phyloP scores from a whole-genome alignment of 2,113 vertebrate species.

The mouse (Mus musculus) region GRCm39 chr1:171852001-171852500 shows the following conservation, averaged over 20 bases:
- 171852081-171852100: not conserved
- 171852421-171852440: constrained; percentile 5
- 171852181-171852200: not conserved
- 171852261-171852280: constrained; percentile 25
- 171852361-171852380: constrained; percentile 11
- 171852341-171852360: not conserved
- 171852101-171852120: not conserved
- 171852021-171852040: not conserved
- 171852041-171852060: not conserved
- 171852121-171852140: not conserved
- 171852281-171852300: constrained; percentile 10
- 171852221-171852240: constrained; percentile 39
- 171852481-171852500: not conserved
- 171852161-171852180: not conserved
- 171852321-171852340: not conserved
- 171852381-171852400: not conserved
- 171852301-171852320: not conserved
- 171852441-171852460: constrained; percentile 12
- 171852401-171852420: not conserved
- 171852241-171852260: not conserved
- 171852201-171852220: constrained; percentile 5
- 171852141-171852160: not conserved
- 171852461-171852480: not conserved
- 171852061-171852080: not conserved
- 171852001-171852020: not conserved